Evolutionary conservation across 2,797 vertebrate species (phyloP), one percentile per base, ranked within the genome.

Genomic region (Decapterus maruadsi): DNA sequence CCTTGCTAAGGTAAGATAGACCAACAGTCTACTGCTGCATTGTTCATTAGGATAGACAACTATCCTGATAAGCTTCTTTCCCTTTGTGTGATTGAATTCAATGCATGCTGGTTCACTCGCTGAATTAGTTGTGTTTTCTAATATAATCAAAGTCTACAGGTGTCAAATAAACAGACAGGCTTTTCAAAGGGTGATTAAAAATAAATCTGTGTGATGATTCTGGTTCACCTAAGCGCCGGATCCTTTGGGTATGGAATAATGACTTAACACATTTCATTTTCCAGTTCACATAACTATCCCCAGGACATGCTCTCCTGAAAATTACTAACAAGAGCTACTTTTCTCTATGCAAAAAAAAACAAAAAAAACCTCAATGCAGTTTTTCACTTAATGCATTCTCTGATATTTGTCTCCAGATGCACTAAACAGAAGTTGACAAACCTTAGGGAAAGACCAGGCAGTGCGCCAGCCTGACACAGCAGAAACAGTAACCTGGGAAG

Each of bases 1-100:
- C 93, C 96, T 99, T 92, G 98, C 98, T 85, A 99, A 99, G 97
- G 98, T 99, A 95, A 96, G 97, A 75, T 88, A 88, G 91, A 90
- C 84, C 58, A 83, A 86, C 94, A 84, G 81, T 83, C 82, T 72
- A 66, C 89, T 70, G 84, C 85, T 89, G 88, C 89, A 86, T 67
- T 90, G 82, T 80, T 56, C 85, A 67, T 58, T 40, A 77, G 83
- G 82, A 82, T 51, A 70, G 80, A 75, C 57, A 66, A 59, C 75
- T 77, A 55, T 76, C 76, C 83, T 77, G 76, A 75, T 56, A 64
- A 38, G 40, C 74, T 85, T 81, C 53, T 74, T 75, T 80, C 68
- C 72, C 72, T 74, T 64, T 85, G 80, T 92, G 84, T 91, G 87
- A 83, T 40, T 87, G 64, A 73, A 74, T 63, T 79, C 74, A 76